Conservation (phyloP, 1,140 invertebrate species). For the Philotrypesis tridentata region DNA sequence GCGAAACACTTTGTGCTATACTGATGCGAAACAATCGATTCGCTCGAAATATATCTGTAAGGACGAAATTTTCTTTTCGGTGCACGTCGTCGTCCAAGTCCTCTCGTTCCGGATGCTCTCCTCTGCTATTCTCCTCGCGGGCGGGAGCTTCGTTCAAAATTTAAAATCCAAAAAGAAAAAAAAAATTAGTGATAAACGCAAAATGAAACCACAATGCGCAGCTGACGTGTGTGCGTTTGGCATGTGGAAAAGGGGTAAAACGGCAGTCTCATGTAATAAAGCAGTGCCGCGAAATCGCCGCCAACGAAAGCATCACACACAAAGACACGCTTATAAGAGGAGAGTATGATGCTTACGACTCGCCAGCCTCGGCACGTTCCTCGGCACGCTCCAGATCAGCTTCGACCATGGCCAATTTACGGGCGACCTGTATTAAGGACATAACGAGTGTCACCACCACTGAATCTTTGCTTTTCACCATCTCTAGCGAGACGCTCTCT, state of each 20-base stretch:
- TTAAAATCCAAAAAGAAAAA: background rate
- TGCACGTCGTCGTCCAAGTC: too few species aligned
- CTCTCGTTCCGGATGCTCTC: background rate
- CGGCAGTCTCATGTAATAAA: background rate
- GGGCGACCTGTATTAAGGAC: constrained; percentile 91
- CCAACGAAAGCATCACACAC: constrained; percentile 51
- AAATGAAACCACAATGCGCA: constrained; percentile 17
- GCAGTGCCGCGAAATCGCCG: background rate
- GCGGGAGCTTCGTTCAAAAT: too few species aligned
- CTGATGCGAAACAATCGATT: too few species aligned
- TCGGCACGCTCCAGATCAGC: constrained; percentile 99
- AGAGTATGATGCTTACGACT: constrained; percentile 90
- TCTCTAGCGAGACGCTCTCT: background rate
- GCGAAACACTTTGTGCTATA: too few species aligned
- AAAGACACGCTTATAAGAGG: constrained; percentile 41
- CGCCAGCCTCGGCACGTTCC: constrained; percentile 99
- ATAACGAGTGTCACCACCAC: constrained; percentile 53
- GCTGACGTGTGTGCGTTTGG: background rate
- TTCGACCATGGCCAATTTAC: constrained; percentile 99
- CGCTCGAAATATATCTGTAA: too few species aligned
- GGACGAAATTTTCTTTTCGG: too few species aligned
- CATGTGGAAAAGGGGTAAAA: background rate
- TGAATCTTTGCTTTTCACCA: constrained; percentile 1
- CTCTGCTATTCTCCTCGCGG: background rate
- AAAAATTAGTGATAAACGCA: constrained; percentile 38